A percentile compares a stretch with the other conserved stretches of the same genome.
Evolutionary conservation across 2,888 invertebrate genomes (phyloP).

Genomic region (Agonum fuliginosum): DNA sequence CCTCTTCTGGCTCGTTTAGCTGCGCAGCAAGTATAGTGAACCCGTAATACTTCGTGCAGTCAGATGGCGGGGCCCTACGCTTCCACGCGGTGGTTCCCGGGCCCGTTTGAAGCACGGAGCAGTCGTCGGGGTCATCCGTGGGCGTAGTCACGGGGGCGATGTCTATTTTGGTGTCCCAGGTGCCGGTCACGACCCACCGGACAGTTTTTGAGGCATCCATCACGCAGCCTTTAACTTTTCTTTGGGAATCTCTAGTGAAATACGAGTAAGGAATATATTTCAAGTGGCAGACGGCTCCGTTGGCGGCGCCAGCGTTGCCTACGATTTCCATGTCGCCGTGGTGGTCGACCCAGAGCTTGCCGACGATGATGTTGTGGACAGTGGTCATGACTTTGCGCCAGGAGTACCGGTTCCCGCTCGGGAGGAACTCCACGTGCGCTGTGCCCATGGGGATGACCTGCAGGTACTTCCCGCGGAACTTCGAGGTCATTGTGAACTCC

Average conservation of each 20-base stretch:
- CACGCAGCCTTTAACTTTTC: constrained; percentile 89
- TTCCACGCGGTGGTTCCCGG: constrained; percentile 91
- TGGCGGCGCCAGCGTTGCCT: constrained; percentile 84
- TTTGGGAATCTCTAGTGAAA: constrained; percentile 96
- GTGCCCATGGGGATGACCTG: constrained; percentile 87
- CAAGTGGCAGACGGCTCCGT: constrained; percentile 95
- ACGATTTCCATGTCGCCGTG: constrained; percentile 99
- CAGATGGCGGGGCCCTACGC: constrained; percentile 82
- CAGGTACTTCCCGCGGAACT: constrained; percentile 98
- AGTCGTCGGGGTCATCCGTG: constrained; percentile 76
- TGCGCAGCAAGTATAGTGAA: constrained; percentile 97
- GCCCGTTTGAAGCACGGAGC: constrained; percentile 85
- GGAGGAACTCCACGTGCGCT: constrained; percentile 81
- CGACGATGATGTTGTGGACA: constrained; percentile 99
- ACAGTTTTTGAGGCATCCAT: constrained; percentile 84
- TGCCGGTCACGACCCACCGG: constrained; percentile 76
- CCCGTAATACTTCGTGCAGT: constrained; percentile 88
- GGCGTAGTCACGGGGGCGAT: constrained; percentile 87
- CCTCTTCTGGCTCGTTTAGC: constrained; percentile 94
- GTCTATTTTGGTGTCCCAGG: constrained; percentile 98
- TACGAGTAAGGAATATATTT: constrained; percentile 99
- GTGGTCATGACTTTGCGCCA: constrained; percentile 99
- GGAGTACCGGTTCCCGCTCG: constrained; percentile 89
- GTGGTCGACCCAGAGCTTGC: constrained; percentile 99
- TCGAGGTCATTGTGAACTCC: constrained; percentile 99